These are phyloP conservation scores for Drosophila albomicans DNA, from an alignment of 1,140 invertebrate genomes.

Conservation along the genomic window DNA sequence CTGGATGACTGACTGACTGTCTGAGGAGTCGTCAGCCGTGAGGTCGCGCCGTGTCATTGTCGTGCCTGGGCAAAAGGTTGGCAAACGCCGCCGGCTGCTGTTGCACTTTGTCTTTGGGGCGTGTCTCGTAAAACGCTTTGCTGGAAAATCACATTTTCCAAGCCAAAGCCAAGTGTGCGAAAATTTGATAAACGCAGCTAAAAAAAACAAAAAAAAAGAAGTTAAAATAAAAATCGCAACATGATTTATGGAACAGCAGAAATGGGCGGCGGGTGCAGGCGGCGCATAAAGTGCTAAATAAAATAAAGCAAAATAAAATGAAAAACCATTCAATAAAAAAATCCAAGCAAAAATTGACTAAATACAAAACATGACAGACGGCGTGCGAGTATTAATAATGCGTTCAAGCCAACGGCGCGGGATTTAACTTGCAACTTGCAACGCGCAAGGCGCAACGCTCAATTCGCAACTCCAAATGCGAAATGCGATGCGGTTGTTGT, in stretches of 20 bases:
- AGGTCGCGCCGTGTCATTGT: conserved; percentile 73
- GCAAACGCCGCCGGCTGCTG: conserved; percentile 61
- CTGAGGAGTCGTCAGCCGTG: conserved; percentile 19
- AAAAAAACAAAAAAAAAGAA: conserved; percentile 32
- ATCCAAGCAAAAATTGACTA: conserved; percentile 72
- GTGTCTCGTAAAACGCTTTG: conserved; percentile 59
- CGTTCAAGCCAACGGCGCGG: conserved; percentile 61
- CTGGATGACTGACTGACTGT: conserved; percentile 47
- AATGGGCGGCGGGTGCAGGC: conserved; percentile 16
- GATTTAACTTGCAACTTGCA: conserved; percentile 23
- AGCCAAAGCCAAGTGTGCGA: conserved; percentile 76
- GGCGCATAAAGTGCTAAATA: conserved; percentile 69
- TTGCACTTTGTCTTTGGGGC: conserved; percentile 74
- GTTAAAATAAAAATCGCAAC: conserved; percentile 12
- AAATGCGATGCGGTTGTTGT: conserved; percentile 4
- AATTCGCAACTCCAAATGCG: conserved; percentile 5
- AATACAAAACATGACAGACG: conserved; percentile 84
- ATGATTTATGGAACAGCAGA: conserved; percentile 71
- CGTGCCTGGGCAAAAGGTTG: conserved; percentile 71
- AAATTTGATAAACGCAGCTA: conserved; percentile 79
- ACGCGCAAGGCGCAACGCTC: conserved; percentile 8
- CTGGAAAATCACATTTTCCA: conserved; percentile 76
- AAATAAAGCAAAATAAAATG: conserved; percentile 54
- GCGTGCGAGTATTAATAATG: conserved; percentile 83
- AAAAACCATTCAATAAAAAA: conserved; percentile 71